These are phyloP conservation scores for Meleagris gallopavo DNA, from an alignment of 2,113 vertebrate species.

Conservation along the genomic window DNA sequence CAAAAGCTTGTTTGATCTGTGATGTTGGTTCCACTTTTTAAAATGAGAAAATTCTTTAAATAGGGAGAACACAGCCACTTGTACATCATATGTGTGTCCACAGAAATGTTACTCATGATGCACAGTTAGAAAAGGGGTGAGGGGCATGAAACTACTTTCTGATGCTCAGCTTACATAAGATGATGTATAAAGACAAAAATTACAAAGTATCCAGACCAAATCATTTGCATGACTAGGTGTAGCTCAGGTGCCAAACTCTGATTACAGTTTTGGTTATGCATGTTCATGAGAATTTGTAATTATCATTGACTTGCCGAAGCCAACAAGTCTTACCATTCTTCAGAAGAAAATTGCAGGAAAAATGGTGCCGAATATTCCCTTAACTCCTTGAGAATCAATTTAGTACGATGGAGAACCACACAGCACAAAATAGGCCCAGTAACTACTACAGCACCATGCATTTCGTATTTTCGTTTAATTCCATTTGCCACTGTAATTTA, in stretches of 20 bases:
- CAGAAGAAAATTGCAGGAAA: neutral
- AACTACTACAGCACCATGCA: neutral
- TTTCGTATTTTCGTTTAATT: slow-evolving; percentile 30
- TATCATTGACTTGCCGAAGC: neutral
- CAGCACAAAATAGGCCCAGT: neutral
- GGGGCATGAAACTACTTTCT: accelerated
- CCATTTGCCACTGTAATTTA: slow-evolving; percentile 25
- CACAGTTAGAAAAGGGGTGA: neutral
- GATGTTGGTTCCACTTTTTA: neutral
- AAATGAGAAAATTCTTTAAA: neutral
- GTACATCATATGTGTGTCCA: accelerated
- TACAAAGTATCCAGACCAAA: neutral
- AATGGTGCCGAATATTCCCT: neutral
- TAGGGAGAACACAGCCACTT: neutral
- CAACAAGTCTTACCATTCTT: neutral
- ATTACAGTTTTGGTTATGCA: neutral
- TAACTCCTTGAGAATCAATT: neutral
- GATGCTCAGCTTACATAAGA: neutral
- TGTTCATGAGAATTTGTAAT: neutral
- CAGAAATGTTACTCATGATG: neutral
- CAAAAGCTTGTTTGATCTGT: neutral
- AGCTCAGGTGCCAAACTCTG: neutral
- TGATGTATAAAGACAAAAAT: neutral
- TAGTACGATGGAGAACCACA: neutral
- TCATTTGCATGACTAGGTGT: neutral